Evolutionary conservation across 2,113 vertebrate genomes (phyloP), one percentile per base, ranked within the genome.

Genomic region (Ciconia maguari): DNA sequence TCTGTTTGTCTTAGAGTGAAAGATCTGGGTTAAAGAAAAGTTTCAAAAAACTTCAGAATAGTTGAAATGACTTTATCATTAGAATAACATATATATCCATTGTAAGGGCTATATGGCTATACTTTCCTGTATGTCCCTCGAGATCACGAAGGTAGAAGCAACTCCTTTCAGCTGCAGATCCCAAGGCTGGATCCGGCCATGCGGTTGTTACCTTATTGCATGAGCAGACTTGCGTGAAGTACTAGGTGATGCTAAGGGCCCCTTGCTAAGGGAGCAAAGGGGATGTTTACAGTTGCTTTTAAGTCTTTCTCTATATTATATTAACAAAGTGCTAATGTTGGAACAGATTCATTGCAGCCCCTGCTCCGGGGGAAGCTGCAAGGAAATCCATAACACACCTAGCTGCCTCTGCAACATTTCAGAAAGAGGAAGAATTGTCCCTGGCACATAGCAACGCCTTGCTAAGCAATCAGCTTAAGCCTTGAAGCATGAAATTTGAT

Each of bases 401-500:
- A 62, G 83, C 62, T 81, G 48, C 69, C 60, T 70, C 82, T 52
- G 69, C 49, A 87, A 48, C 24, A 3, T 57, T 79, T 83, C 72
- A 52, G 49, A 83, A 60, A 51, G 76, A 69, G 62, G 68, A 83
- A 71, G 64, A 93, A 74, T 76, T 86, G 66, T 85, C 69, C 52
- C 52, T 87, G 60, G 75, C 41, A 77, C 52, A 36, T 48, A 83
- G 65, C 42, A 82, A 71, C 78, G 44, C 52, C 69, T 80, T 95
- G 81, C 64, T 78, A 83, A 70, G 72, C 60, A 83, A 89, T 90
- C 87, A 91, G 20, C 83, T 79, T 90, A 77, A 89, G 75, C 76
- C 75, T 44, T 62, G 91, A 91, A 89, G 86, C 90, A 52, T 94
- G 87, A 95, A 71, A 94, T 94, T 82, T 83, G 6, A 89, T 95